These are phyloP conservation scores for Heliconius hortense DNA, from an alignment of 2,888 invertebrate genomes.

Conservation along the genomic window DNA sequence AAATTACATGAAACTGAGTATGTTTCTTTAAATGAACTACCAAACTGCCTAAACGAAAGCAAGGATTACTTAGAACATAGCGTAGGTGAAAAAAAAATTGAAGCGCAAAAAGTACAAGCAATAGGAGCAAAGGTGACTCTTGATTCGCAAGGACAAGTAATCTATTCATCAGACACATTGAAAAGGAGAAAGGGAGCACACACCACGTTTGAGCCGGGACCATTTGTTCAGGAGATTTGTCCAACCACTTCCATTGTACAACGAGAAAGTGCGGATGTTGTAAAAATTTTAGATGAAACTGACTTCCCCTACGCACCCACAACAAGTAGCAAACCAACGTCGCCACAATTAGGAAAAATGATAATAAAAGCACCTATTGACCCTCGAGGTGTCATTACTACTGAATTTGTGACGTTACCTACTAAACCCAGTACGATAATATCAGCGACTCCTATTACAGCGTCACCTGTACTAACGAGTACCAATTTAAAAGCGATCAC, in stretches of 20 bases:
- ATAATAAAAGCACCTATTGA: constrained; percentile 81
- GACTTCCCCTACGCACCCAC: constrained; percentile 73
- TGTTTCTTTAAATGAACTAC: constrained; percentile 90
- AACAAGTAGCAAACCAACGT: constrained; percentile 78
- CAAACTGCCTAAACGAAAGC: constrained; percentile 75
- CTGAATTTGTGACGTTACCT: constrained; percentile 83
- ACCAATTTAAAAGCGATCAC: constrained; percentile 53
- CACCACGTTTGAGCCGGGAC: constrained; percentile 94
- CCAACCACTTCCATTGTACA: constrained; percentile 69
- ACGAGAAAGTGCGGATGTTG: constrained; percentile 68
- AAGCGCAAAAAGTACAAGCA: constrained; percentile 69
- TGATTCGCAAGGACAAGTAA: constrained; percentile 93
- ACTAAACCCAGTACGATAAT: constrained; percentile 84
- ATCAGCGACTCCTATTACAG: constrained; percentile 76
- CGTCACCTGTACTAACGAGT: constrained; percentile 50
- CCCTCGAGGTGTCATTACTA: constrained; percentile 70
- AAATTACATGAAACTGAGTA: constrained; percentile 87
- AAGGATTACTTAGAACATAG: constrained; percentile 72
- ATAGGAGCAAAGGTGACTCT: constrained; percentile 90
- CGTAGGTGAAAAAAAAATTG: constrained; percentile 60
- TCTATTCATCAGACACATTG: constrained; percentile 93
- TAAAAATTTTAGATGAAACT: constrained; percentile 71
- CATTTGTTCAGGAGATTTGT: constrained; percentile 86
- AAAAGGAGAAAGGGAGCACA: constrained; percentile 90
- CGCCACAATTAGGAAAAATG: constrained; percentile 85